Conservation (phyloP, 2,113 vertebrate species). For the Opisthocomus hoazin region DNA sequence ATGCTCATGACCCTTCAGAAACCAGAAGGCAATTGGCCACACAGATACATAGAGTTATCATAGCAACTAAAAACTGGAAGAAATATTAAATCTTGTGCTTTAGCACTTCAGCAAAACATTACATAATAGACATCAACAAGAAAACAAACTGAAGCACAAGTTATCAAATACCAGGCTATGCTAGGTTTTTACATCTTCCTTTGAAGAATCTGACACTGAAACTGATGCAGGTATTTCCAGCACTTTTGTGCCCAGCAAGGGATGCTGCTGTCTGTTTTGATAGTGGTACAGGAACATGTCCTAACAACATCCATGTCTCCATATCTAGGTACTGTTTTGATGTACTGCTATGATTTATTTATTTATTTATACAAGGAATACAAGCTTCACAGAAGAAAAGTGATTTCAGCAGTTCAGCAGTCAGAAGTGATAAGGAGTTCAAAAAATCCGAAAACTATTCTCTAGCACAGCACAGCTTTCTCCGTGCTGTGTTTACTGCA, state of each 20-base stretch:
- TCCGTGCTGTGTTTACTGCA: neutral
- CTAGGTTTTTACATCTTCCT: neutral
- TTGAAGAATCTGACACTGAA: neutral
- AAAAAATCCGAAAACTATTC: neutral
- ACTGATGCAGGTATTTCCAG: neutral
- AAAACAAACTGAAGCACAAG: neutral
- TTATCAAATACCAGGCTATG: neutral
- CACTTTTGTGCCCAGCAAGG: neutral
- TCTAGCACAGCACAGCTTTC: neutral
- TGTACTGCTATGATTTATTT: neutral
- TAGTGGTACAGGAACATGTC: neutral
- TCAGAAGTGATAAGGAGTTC: neutral
- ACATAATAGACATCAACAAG: neutral
- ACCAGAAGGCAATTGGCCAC: neutral
- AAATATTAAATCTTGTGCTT: neutral
- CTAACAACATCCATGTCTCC: neutral
- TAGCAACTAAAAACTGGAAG: neutral
- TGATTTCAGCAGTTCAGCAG: neutral
- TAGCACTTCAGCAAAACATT: neutral
- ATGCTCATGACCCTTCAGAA: neutral
- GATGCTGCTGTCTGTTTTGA: neutral
- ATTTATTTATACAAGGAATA: neutral
- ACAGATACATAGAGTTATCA: neutral
- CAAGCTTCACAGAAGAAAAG: neutral
- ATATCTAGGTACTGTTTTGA: neutral